These are phyloP conservation scores for Sarcophaga carnaria DNA, from an alignment of 2,888 invertebrate genomes.

Conservation along the genomic window DNA sequence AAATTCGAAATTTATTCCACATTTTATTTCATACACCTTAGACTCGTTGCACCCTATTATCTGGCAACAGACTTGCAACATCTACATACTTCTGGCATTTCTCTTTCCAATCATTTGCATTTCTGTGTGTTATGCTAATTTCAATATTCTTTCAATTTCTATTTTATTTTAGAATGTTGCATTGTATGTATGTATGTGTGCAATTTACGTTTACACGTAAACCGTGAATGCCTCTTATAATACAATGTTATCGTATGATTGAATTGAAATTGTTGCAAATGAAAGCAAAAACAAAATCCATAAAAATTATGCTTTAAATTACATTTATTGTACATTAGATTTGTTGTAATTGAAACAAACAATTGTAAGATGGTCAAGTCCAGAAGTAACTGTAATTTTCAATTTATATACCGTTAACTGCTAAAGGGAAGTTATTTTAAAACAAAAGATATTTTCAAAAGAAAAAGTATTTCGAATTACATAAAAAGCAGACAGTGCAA, in stretches of 20 bases:
- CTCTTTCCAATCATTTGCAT: conserved; percentile 28
- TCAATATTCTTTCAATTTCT: conserved; percentile 37
- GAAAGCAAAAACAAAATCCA: background rate
- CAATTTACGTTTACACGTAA: conserved; percentile 1
- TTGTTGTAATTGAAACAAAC: background rate
- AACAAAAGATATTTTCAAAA: too few relatives aligned
- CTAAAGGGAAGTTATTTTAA: too few relatives aligned
- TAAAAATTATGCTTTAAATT: background rate
- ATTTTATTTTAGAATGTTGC: conserved; percentile 22
- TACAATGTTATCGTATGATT: conserved; percentile 3
- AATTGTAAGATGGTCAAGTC: background rate
- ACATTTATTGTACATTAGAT: background rate
- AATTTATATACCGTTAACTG: too few relatives aligned
- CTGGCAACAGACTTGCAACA: conserved; percentile 4
- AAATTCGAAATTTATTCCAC: background rate
- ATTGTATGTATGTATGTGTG: background rate
- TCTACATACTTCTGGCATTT: background rate
- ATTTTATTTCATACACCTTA: too few relatives aligned
- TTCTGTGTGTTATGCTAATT: conserved; percentile 34
- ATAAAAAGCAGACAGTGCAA: too few relatives aligned
- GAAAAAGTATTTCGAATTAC: too few relatives aligned
- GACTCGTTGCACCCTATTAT: background rate
- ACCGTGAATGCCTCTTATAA: conserved; percentile 2
- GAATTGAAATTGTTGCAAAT: background rate
- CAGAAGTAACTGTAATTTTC: too few relatives aligned